phyloP scores from a whole-genome alignment of 2,888 invertebrate species.

The Clunio marinus region DNA sequence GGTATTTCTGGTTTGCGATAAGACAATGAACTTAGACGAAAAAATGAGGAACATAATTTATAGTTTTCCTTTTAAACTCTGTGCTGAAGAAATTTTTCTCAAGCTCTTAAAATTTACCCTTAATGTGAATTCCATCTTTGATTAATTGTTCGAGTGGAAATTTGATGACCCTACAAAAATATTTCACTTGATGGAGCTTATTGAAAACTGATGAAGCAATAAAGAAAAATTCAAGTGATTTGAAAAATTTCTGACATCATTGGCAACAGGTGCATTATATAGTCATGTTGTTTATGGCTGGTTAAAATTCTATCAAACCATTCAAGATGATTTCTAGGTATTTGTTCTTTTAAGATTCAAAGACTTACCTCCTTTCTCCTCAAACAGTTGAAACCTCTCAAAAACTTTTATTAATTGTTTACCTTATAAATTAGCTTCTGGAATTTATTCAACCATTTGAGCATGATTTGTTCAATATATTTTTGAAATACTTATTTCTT shows the following conservation, averaged over 20 bases:
- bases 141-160: not conserved
- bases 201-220: not conserved
- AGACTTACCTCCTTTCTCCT: too few species aligned
- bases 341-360: too few species aligned
- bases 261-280: conserved; percentile 17
- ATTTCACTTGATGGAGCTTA: not conserved
- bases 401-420: too few species aligned
- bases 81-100: not conserved
- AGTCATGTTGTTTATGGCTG: conserved; percentile 1
- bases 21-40: not conserved
- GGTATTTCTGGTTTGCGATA: not conserved
- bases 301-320: conserved; percentile 18
- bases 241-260: too few species aligned
- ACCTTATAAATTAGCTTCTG: too few species aligned
- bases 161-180: conserved; percentile 8
- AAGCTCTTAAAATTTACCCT: not conserved
- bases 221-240: not conserved
- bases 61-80: too few species aligned
- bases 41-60: too few species aligned
- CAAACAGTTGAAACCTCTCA: too few species aligned
- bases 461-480: too few species aligned
- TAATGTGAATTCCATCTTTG: not conserved
- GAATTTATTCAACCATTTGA: too few species aligned
- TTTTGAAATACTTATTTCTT: too few species aligned
- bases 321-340: too few species aligned